Conservation (phyloP, 1,140 invertebrate genomes). For the Aphis craccivora region DNA sequence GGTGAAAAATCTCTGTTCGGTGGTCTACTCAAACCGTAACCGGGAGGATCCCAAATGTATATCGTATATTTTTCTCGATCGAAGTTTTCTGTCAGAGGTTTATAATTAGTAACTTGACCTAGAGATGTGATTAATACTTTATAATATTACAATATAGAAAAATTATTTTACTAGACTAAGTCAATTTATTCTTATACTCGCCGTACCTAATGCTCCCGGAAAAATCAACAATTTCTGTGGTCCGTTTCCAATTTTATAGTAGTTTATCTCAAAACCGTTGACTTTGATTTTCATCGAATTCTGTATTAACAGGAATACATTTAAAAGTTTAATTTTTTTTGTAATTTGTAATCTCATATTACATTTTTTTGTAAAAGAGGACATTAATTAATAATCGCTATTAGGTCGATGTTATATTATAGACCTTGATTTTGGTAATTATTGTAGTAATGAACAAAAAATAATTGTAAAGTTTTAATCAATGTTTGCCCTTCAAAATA, state of each 20-base stretch:
- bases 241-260: conserved; percentile 76
- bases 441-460: no score
- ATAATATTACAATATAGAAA: no score
- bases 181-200: neutral
- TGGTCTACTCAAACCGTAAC: conserved; percentile 84
- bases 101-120: conserved; percentile 70
- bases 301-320: neutral
- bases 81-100: conserved; percentile 77
- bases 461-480: no score
- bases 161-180: neutral
- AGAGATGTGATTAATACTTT: conserved; percentile 67
- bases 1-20: conserved; percentile 75
- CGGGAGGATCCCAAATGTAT: conserved; percentile 86
- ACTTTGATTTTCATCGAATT: conserved; percentile 68
- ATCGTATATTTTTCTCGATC: conserved; percentile 75
- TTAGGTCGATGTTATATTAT: no score
- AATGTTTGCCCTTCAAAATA: no score
- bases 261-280: conserved; percentile 72
- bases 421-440: no score
- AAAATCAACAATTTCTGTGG: conserved; percentile 74
- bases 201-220: conserved; percentile 76
- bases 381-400: no score
- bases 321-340: no score
- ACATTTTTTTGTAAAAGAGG: no score
- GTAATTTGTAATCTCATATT: no score